Evolutionary conservation across 2,113 vertebrate genomes (phyloP).

Genomic region (Benitochromis conjunctus): DNA sequence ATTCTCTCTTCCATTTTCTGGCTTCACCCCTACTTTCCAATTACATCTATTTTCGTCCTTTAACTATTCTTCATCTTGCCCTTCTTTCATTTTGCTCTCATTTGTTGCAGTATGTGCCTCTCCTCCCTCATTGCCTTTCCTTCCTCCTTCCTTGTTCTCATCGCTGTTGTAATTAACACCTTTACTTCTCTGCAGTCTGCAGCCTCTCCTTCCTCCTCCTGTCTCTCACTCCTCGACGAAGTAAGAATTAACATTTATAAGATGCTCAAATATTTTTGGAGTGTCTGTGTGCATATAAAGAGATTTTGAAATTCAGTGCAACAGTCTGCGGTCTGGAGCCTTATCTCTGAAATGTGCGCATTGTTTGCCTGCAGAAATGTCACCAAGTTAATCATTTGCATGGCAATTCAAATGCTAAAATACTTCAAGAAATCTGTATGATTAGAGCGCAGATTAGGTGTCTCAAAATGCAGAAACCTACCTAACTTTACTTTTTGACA

Average conservation of each 20-base stretch:
- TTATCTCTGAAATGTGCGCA: constrained; percentile 21
- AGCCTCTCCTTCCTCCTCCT: background rate
- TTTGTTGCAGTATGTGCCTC: background rate
- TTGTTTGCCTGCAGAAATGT: constrained; percentile 45
- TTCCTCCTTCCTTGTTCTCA: background rate
- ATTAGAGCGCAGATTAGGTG: constrained; percentile 21
- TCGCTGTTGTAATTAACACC: constrained; percentile 18
- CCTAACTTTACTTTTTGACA: background rate
- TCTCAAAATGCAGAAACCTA: background rate
- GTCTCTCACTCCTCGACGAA: constrained; percentile 7
- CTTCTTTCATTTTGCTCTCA: constrained; percentile 23
- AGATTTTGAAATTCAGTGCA: constrained; percentile 24
- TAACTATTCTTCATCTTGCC: constrained; percentile 7
- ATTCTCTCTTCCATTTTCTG: background rate
- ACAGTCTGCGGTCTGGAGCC: constrained; percentile 10
- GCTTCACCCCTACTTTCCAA: constrained; percentile 13
- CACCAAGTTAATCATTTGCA: constrained; percentile 26
- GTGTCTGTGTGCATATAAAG: background rate
- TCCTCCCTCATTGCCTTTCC: background rate
- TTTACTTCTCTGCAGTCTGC: constrained; percentile 13
- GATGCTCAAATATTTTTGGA: constrained; percentile 28
- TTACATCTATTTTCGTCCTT: constrained; percentile 37
- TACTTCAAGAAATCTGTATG: background rate
- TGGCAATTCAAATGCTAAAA: constrained; percentile 36
- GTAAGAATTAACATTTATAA: constrained; percentile 22